Percentiles rank a stretch among this genome's conserved stretches.
These are phyloP conservation scores for Therioaphis trifolii DNA, from an alignment of 2,888 invertebrate species.

Conservation along the genomic window DNA sequence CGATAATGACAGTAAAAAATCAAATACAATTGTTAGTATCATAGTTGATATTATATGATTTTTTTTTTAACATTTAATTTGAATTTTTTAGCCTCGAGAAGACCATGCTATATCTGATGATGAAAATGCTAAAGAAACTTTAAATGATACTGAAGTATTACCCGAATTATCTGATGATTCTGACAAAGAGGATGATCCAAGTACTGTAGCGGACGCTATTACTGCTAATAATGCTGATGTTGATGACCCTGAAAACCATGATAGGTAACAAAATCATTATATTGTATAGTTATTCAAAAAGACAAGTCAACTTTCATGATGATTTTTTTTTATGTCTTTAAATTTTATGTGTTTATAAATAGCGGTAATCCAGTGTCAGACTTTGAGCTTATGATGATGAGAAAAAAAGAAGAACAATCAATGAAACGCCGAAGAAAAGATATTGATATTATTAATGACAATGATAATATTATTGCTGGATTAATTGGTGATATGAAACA, in stretches of 20 bases:
- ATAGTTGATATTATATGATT: neutral
- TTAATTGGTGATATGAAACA: slow-evolving; percentile 89
- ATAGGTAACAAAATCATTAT: slow-evolving; percentile 40
- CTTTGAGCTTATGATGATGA: slow-evolving; percentile 90
- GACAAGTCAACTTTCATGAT: neutral
- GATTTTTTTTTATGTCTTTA: neutral
- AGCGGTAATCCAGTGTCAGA: slow-evolving; percentile 80
- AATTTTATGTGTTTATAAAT: slow-evolving; percentile 64
- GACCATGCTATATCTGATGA: slow-evolving; percentile 55
- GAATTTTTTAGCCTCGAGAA: slow-evolving; percentile 43
- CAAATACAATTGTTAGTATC: neutral
- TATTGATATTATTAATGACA: slow-evolving; percentile 97
- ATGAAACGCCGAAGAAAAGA: slow-evolving; percentile 84
- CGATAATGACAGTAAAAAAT: slow-evolving; percentile 68
- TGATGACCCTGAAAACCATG: neutral
- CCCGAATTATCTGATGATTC: slow-evolving; percentile 68
- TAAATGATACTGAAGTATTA: slow-evolving; percentile 64
- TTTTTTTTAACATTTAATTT: neutral
- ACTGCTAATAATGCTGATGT: slow-evolving; percentile 73
- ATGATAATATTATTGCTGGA: slow-evolving; percentile 95
- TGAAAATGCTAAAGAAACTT: slow-evolving; percentile 19
- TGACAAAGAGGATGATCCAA: slow-evolving; percentile 70
- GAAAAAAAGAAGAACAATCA: slow-evolving; percentile 87
- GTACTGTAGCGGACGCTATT: slow-evolving; percentile 68
- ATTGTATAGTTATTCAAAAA: neutral